Percentiles rank a stretch among this genome's conserved stretches.
These are phyloP conservation scores for Sesia bembeciformis DNA, from an alignment of 2,888 invertebrate species.

Conservation along the genomic window DNA sequence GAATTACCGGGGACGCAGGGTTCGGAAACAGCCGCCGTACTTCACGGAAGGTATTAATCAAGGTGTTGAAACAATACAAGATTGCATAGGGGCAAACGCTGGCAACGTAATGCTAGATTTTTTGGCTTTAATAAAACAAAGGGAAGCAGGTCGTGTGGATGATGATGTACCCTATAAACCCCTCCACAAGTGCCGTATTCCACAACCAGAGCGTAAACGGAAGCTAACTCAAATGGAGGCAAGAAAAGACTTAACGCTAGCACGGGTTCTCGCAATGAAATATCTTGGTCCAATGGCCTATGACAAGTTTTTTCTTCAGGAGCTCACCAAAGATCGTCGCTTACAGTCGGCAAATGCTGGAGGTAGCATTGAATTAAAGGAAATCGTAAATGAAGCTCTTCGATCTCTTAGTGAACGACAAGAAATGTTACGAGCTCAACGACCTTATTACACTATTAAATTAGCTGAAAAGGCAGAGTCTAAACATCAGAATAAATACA, in stretches of 20 bases:
- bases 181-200: conserved; percentile 49
- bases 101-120: conserved; percentile 60
- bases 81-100: conserved; percentile 58
- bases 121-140: conserved; percentile 51
- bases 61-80: conserved; percentile 61
- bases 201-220: conserved; percentile 34
- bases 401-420: conserved; percentile 51
- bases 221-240: conserved; percentile 60
- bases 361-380: conserved; percentile 39
- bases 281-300: conserved; percentile 67
- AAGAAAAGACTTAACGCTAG: conserved; percentile 43
- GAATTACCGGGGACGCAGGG: conserved; percentile 48
- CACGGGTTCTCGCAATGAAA: conserved; percentile 62
- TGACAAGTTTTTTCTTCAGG: conserved; percentile 59
- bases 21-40: conserved; percentile 53
- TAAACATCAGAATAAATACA: conserved; percentile 50
- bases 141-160: conserved; percentile 31
- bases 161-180: conserved; percentile 33
- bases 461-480: conserved; percentile 58
- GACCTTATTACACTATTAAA: conserved; percentile 60
- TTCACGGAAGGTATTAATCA: conserved; percentile 64
- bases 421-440: conserved; percentile 56
- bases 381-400: conserved; percentile 41
- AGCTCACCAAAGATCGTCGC: conserved; percentile 42
- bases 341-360: conserved; percentile 48